These are phyloP conservation scores for Zaprionus kolodkinae DNA, from an alignment of 1,140 invertebrate genomes.

Conservation along the genomic window DNA sequence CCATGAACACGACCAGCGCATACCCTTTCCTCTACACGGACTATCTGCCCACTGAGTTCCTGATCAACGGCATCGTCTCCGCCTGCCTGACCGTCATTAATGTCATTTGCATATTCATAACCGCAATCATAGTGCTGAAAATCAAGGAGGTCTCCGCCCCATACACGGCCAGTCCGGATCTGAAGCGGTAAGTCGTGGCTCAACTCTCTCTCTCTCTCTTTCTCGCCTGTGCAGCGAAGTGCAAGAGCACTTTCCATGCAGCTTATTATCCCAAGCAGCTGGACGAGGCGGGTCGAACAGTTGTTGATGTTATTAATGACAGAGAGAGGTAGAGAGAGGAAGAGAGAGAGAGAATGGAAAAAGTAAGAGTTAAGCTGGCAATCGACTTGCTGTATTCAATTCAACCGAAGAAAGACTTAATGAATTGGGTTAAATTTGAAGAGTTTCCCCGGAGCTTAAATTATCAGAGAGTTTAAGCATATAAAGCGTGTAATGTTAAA, in stretches of 20 bases:
- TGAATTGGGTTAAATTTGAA: not conserved
- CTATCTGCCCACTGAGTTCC: constrained; percentile 90
- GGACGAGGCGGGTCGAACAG: constrained; percentile 37
- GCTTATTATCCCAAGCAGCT: constrained; percentile 66
- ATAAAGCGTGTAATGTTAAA: too few species aligned
- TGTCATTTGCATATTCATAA: constrained; percentile 93
- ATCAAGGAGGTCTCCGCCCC: constrained; percentile 95
- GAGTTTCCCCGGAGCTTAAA: not conserved
- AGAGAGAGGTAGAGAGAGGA: not conserved
- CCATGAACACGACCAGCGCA: constrained; percentile 86
- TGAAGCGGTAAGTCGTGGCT: constrained; percentile 86
- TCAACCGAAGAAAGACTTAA: not conserved
- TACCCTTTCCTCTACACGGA: constrained; percentile 89
- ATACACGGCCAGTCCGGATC: constrained; percentile 89
- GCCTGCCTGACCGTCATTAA: constrained; percentile 92
- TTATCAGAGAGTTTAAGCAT: not conserved
- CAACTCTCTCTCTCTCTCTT: too few species aligned
- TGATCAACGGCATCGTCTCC: constrained; percentile 91
- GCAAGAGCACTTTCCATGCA: constrained; percentile 44
- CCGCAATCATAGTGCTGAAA: constrained; percentile 92
- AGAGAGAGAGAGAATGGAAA: not conserved
- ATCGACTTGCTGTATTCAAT: not conserved
- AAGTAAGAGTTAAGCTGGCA: not conserved
- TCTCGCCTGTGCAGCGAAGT: constrained; percentile 26
- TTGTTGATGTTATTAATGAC: constrained; percentile 72